Evolutionary conservation across 35 echinoderm and acorn worm species (phyloP).

Genomic region (Acanthaster planci): DNA sequence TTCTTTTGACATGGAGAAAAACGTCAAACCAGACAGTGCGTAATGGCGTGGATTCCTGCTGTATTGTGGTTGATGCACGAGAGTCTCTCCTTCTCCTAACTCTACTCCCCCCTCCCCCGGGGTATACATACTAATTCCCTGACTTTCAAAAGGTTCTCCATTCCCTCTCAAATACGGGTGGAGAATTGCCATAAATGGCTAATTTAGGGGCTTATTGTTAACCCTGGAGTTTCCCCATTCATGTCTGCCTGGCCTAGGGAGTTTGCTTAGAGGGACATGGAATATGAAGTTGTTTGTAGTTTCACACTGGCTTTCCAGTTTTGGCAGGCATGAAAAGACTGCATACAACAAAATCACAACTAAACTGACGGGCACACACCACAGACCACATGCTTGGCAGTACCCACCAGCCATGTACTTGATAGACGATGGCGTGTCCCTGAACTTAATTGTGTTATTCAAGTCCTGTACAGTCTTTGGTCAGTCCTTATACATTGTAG

Average conservation of each 20-base stretch:
- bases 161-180: slow-evolving; percentile 1
- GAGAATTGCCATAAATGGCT: slow-evolving; percentile 9
- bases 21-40: not conserved
- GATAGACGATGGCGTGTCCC: no score
- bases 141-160: not conserved
- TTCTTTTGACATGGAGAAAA: not conserved
- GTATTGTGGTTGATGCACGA: not conserved
- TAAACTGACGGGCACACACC: no score
- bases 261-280: not conserved
- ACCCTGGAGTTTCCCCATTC: not conserved
- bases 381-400: no score
- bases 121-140: not conserved
- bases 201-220: slow-evolving; percentile 1
- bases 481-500: no score
- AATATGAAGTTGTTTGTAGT: no score
- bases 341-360: no score
- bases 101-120: not conserved
- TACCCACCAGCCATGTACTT: no score
- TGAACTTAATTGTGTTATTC: no score
- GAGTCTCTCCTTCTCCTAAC: not conserved
- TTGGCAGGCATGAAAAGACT: no score
- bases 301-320: no score
- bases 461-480: no score
- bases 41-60: not conserved
- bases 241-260: not conserved